These are phyloP conservation scores for Trematomus bernacchii DNA, from an alignment of 2,797 vertebrate species.

Conservation along the genomic window DNA sequence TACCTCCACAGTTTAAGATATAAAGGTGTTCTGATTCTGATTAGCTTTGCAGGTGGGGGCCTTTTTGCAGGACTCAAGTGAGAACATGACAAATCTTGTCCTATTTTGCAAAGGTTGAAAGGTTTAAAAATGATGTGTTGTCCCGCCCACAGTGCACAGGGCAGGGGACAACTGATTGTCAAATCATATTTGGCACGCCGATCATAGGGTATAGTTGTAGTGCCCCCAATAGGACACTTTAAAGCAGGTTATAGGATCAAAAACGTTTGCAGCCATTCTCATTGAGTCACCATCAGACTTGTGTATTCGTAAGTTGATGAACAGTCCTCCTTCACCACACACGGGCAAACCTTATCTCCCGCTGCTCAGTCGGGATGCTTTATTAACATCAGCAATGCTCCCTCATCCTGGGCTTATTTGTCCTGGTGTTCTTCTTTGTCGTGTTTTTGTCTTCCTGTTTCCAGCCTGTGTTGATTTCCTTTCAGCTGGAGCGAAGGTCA, in stretches of 20 bases:
- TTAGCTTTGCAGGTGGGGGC: not conserved
- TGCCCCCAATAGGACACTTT: not conserved
- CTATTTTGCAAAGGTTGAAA: not conserved
- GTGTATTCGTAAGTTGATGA: slow-evolving; percentile 21
- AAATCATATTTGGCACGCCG: not conserved
- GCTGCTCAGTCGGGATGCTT: slow-evolving; percentile 17
- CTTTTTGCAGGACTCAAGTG: not conserved
- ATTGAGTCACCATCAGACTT: slow-evolving; percentile 12
- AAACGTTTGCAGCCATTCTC: not conserved
- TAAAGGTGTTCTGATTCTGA: too few relatives aligned
- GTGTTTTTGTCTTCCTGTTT: slow-evolving; percentile 36
- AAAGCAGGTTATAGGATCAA: not conserved
- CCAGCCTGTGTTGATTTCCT: slow-evolving; percentile 55
- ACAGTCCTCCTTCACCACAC: slow-evolving; percentile 4
- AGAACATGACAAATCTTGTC: not conserved
- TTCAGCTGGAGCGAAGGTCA: slow-evolving; percentile 58
- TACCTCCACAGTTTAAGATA: too few relatives aligned
- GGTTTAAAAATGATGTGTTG: not conserved
- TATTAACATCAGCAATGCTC: slow-evolving; percentile 47
- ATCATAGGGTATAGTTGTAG: not conserved
- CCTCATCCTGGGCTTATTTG: slow-evolving; percentile 26
- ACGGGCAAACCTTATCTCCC: slow-evolving; percentile 38
- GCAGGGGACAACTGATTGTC: not conserved
- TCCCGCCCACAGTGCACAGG: not conserved
- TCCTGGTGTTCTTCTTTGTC: slow-evolving; percentile 18